Evolutionary conservation across 2,888 invertebrate genomes (phyloP), one percentile per base, ranked within the genome.

Genomic region (Yponomeuta cagnagella): DNA sequence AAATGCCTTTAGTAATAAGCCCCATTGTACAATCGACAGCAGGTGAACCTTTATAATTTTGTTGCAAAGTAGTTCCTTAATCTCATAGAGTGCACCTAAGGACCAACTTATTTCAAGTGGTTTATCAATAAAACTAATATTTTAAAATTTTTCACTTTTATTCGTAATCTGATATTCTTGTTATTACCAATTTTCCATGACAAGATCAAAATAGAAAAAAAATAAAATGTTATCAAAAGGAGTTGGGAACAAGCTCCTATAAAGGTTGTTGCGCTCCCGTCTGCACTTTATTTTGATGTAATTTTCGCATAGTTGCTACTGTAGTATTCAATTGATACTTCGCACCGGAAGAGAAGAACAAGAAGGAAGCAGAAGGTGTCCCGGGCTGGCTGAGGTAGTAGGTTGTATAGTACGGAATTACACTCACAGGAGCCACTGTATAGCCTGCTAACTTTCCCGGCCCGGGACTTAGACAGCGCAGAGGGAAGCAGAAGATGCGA

Each of bases 331-430:
- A 66, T 12, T 5, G 31, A 33, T 66, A 66, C 10, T 1, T 2
- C 1, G 2, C 2, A 12, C 8, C 3, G 6, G 10, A 67, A 43
- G 2, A 12, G 37, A 15, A 10, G 72, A 73, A 73, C 73, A 71
- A 65, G 71, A 73, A 76, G 70, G 75, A 78, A 87, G 88, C 88
- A 70, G 86, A 5, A 68, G 10, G 37, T 69, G 64, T 64, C 66
- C 67, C 10, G 83, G 94, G 93, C 94, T 93, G 94, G 95, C 93
- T 97, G 98, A 98, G 97, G 97, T 98, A 98, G 98, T 97, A 97
- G 97, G 97, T 97, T 97, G 97, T 98, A 97, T 97, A 97, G 97
- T 97, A 96, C 94, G 95, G 96, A 95, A 97, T 95, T 96, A 96
- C 97, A 96, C 95, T 94, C 88, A 90, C 93, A 93, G 96, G 95